These are phyloP conservation scores for Idaea biselata DNA, from an alignment of 2,888 invertebrate genomes.

Conservation along the genomic window DNA sequence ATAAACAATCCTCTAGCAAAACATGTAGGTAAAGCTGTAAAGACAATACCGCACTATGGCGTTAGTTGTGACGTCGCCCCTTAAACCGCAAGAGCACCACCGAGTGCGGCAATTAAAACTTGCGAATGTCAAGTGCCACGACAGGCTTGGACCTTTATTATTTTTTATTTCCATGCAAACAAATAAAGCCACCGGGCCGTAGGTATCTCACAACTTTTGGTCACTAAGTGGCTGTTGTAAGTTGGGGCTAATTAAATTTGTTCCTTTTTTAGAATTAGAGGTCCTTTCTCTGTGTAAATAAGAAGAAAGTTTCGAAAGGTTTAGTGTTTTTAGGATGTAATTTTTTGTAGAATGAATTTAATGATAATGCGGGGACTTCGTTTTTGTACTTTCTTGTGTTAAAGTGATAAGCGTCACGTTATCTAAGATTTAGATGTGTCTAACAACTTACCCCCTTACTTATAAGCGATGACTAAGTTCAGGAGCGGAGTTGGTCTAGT, in stretches of 20 bases:
- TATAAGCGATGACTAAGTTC: too few relatives aligned
- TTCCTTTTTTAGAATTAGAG: conserved; percentile 4
- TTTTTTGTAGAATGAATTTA: neutral
- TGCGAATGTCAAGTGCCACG: conserved; percentile 74
- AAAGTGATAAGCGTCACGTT: neutral
- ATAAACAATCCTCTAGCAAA: neutral
- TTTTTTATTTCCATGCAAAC: conserved; percentile 62
- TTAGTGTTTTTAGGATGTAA: neutral
- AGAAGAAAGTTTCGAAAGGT: neutral
- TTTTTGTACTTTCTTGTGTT: neutral
- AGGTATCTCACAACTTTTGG: conserved; percentile 34
- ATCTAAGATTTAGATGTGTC: neutral
- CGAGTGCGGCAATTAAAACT: conserved; percentile 78
- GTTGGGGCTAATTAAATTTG: conserved; percentile 24
- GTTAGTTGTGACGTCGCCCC: conserved; percentile 58
- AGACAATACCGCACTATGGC: conserved; percentile 49
- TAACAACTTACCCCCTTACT: too few relatives aligned
- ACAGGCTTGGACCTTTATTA: conserved; percentile 53
- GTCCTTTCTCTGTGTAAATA: neutral
- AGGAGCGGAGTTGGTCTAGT: too few relatives aligned
- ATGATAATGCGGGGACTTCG: neutral
- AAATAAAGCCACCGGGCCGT: conserved; percentile 43
- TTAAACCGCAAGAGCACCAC: conserved; percentile 60
- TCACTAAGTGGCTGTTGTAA: conserved; percentile 26
- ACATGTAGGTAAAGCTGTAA: neutral